A percentile compares a stretch with the other conserved stretches of the same genome.
Conservation (phyloP, 2,797 vertebrate species). For the Gobio occitaniae region DNA sequence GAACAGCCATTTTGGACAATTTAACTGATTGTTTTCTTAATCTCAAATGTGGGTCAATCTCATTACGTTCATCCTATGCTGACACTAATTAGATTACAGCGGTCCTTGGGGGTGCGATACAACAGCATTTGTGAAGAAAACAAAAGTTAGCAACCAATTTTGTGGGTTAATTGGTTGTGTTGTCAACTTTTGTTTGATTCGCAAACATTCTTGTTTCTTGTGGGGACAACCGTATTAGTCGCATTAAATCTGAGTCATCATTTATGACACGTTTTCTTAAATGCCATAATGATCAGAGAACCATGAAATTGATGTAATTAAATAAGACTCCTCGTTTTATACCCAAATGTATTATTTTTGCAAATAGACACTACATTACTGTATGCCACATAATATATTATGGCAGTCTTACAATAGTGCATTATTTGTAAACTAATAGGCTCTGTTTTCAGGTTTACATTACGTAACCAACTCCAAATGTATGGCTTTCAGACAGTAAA, state of each 20-base stretch:
- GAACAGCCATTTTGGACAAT: constrained; percentile 38
- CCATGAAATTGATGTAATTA: not conserved
- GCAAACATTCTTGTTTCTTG: not conserved
- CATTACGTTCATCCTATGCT: not conserved
- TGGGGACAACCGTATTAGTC: not conserved
- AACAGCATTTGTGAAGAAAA: constrained; percentile 1
- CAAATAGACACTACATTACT: not conserved
- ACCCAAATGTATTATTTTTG: constrained; percentile 4
- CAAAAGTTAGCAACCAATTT: not conserved
- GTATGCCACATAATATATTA: not conserved
- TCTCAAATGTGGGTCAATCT: constrained; percentile 3
- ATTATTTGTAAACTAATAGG: not conserved
- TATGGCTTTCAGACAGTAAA: not conserved
- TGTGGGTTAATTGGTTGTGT: not conserved
- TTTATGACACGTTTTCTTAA: constrained; percentile 11
- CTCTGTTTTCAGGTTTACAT: not conserved
- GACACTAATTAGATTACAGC: constrained; percentile 7
- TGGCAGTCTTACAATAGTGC: not conserved
- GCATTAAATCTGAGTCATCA: not conserved
- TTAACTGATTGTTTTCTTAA: constrained; percentile 30
- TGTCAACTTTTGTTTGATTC: constrained; percentile 1
- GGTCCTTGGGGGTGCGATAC: not conserved
- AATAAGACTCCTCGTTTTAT: not conserved
- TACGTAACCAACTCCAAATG: not conserved
- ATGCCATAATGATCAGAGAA: not conserved